Evolutionary conservation across 2,888 invertebrate genomes (phyloP), one percentile per base, ranked within the genome.

Genomic region (Thysanoteuthis rhombus): DNA sequence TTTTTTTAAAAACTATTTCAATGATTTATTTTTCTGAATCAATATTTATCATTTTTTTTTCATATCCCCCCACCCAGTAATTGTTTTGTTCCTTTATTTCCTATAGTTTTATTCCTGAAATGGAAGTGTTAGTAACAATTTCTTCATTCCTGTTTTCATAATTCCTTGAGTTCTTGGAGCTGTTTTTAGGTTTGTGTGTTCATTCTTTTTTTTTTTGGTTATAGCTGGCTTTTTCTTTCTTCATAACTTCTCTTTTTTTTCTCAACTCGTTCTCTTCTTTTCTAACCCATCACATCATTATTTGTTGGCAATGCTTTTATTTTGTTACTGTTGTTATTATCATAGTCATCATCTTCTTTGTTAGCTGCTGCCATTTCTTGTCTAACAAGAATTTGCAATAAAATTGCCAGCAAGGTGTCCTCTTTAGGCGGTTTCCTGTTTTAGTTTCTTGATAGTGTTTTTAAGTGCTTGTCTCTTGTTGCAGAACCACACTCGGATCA

Each of bases 401-500:
- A 32, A 58, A 58, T 75, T 75, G 92, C 45, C 45, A 45, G 92
- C n/a, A 45, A 28, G 42, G 36, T 58, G 39, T 28, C 45, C 47
- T 38, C 92, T 52, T 95, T 95, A 96, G 42, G 95, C 96, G 19
- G 95, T 95, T 93, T 96, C 96, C 93, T 96, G 96, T 94, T 97
- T 97, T 91, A 97, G 94, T 95, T 97, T 97, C 94, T 97, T 97
- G 75, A 99, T 99, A n/a, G 99, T 99, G 97, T 99, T 99, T 97
- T 99, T 99, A 95, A 99, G 98, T 1, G 99, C 99, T 97, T 99
- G 99, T 94, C 99, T 98, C 97, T 99, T 99, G 97, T 99, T 99
- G 97, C 99, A 99, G 97, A 99, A 99, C 99, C 99, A 99, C 97
- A 99, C 99, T 97, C 99, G 98, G 96, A 99, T 99, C 93, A 99